Base-by-base conservation (phyloP, 2,888 invertebrate species). In the Anthrax anthrax region DNA sequence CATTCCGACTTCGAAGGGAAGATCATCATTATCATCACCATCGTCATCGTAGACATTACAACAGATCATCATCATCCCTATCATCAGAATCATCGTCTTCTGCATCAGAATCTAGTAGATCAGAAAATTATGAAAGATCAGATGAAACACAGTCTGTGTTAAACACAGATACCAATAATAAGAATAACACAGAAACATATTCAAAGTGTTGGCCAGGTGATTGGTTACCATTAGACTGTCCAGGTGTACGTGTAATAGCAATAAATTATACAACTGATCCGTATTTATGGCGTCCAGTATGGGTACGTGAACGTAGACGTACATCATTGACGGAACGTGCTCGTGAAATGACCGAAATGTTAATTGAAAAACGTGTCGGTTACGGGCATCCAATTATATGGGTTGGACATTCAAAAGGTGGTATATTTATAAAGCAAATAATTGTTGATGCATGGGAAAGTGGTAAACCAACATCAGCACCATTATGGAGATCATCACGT, bases 321-420 rank as follows among this genome's bases (percentile, higher is more conserved):
- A 80, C 63, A 4, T 74, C 76, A 27, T 70, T 87, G 46, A 72
- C 77, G 39, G 78, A 80, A 55, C 65, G 86, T 52, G 77, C 83
- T 1, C 71, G 76, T 17, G 84, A 86, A 64, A 81, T 88, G 80
- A 75, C 82, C 45, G 71, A 76, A 4, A 66, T 78, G 45, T 66
- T 88, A 53, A 67, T 84, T 29, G 72, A 75, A 4, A 60, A 77
- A 46, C 72, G 75, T 6, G 77, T 87, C 16, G 86, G 84, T 0
- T 74, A 84, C 44, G 80, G 83, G 1, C 72, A 75, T 44, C 90
- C 90, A 0, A 80, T 91, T 46, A 72, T 91, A 16, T 91, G 89
- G 85, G 84, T 91, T 4, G 67, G 66, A 2, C 77, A 77, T 55
- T 91, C 90, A 1, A 90, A 91, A 69, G 92, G 92, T 5, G 91